Evolutionary conservation across 2,888 invertebrate species (phyloP), one percentile per base, ranked within the genome.

Genomic region (Agrotis exclamationis): DNA sequence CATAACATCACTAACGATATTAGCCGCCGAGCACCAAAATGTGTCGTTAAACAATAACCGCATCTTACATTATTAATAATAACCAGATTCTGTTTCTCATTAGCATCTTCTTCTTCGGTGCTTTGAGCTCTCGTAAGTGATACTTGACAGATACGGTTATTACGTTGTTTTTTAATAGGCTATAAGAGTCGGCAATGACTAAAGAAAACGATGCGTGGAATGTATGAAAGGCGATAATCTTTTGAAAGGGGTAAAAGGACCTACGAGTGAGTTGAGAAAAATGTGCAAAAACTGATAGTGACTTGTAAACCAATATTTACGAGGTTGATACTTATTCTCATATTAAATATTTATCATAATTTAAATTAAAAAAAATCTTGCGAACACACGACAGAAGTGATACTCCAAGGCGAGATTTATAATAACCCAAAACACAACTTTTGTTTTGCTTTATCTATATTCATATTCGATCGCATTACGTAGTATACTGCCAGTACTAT

Each of bases 1-100:
- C 82, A 82, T 84, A 74, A 82, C 70, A 60, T 74, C 72, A 70
- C 70, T 84, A 83, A 80, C 73, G 69, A 82, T 65, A 62, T 85
- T 84, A 75, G 82, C 79, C 57, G 53, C 20, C 75, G 65, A 70
- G 72, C 65, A 64, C 63, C 57, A 39, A 58, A 66, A 71, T 78
- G 63, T 70, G 54, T 28, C 57, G 63, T 75, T 80, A 64, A 66
- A 78, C 45, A 73, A 76, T 76, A 76, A 64, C 60, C 69, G 65
- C 67, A 74, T 65, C 60, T 70, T 62, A 72, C 72, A 70, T 84
- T 72, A 74, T 76, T 84, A 82, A 85, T 84, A 68, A 75, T 72
- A 69, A 66, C 57, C 48, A 53, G 64, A 71, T 68, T 57, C 45
- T 60, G 63, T 63, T 59, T 69, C 53, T 74, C 53, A 82, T 84